These are phyloP conservation scores for Isichthys henryi DNA, from an alignment of 2,113 vertebrate species.

Conservation along the genomic window DNA sequence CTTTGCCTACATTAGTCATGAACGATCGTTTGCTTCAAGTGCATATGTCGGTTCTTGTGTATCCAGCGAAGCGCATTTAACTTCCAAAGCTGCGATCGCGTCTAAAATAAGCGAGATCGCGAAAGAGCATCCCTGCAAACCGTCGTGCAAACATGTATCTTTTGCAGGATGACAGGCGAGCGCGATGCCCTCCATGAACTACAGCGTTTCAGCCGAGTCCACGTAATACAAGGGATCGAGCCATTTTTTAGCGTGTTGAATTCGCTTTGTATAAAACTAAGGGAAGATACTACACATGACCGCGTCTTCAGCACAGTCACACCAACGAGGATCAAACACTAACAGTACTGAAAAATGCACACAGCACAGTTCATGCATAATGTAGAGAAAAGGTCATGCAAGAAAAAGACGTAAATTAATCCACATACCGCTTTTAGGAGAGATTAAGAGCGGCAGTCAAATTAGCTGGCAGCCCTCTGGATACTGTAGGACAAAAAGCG, in stretches of 20 bases:
- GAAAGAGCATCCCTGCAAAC: neutral
- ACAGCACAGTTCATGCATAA: neutral
- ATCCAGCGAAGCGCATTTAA: neutral
- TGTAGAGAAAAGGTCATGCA: neutral
- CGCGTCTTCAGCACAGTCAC: neutral
- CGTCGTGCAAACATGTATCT: neutral
- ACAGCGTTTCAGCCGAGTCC: neutral
- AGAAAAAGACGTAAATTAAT: neutral
- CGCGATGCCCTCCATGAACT: neutral
- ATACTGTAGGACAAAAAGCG: neutral
- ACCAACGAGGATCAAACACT: neutral
- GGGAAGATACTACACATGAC: neutral
- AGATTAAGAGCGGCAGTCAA: neutral
- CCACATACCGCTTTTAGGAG: conserved; percentile 9
- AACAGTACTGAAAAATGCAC: neutral
- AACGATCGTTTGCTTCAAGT: neutral
- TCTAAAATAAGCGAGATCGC: neutral
- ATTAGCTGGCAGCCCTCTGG: neutral
- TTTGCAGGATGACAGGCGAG: neutral
- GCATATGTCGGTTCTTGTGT: neutral
- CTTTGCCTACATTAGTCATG: neutral
- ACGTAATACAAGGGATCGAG: neutral
- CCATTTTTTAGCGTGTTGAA: neutral
- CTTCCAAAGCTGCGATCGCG: neutral
- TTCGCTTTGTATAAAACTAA: neutral